Evolutionary conservation across 2,113 vertebrate genomes (phyloP), one percentile per base, ranked within the genome.

Genomic region (Carlito syrichta): DNA sequence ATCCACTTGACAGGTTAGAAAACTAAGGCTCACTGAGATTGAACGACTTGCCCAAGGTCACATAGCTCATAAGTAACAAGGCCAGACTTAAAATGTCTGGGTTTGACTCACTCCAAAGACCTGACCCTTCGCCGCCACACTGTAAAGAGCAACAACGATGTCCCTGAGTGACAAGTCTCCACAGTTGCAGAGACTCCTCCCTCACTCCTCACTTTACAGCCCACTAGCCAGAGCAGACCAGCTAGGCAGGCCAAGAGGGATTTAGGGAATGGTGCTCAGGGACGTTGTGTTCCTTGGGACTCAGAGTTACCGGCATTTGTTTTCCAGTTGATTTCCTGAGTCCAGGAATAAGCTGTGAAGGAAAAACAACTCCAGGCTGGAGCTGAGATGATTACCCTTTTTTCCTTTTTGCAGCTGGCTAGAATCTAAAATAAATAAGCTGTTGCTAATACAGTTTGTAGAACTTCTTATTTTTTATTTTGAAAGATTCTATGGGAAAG

Each of bases 291-390:
- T 91, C 96, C 35, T 54, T 52, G n/a, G 82, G n/a, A 88, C 45
- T 78, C 25, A 73, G 62, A 76, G 85, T 68, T 60, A 38, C 69
- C 82, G 79, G 27, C 5, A 6, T 89, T 96, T 52, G 38, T 89
- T 96, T 97, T 96, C 69, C 66, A 76, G 32, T 88, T 90, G 69
- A 77, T 68, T 95, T 96, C 43, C 43, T n/a, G 16, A 89, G n/a
- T 82, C 68, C 40, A 78, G 66, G 52, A 92, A 95, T 89, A 86
- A 94, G 85, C 48, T 58, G 6, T 45, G 38, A 96, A 92, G 52
- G 45, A 69, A 95, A 89, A 95, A 78, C 32, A 84, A 30, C 40
- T 95, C 54, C 50, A 85, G 81, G 43, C n/a, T 73, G 32, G 27
- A 50, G 50, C 58, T 81, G 9, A 91, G 87, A 94, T 48, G 35